phyloP scores from a whole-genome alignment of 2,888 invertebrate genomes.

The Crocallis elinguaria region DNA sequence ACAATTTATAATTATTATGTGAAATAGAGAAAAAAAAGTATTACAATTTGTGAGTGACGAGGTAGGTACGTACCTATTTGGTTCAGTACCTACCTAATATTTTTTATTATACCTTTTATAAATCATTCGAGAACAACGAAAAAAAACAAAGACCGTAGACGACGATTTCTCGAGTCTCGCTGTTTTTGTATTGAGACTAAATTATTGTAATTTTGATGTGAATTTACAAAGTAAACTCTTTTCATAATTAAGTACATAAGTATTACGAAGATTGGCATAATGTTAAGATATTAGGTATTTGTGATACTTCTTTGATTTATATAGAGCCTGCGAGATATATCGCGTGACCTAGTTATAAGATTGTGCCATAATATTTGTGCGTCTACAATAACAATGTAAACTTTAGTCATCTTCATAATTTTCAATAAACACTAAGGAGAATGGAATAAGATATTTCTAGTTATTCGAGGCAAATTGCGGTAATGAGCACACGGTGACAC shows the following conservation, averaged over 20 bases:
- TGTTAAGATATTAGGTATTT: slow-evolving; percentile 8
- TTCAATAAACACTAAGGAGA: neutral
- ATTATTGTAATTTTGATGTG: neutral
- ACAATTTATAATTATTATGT: neutral
- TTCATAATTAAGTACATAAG: no score
- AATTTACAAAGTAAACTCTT: neutral
- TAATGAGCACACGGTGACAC: no score
- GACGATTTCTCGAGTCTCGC: no score
- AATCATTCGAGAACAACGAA: no score
- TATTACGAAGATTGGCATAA: neutral
- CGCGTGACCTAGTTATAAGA: slow-evolving; percentile 25
- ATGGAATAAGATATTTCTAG: neutral
- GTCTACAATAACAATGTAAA: slow-evolving; percentile 18
- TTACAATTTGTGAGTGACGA: neutral
- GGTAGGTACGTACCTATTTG: no score
- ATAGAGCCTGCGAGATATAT: slow-evolving; percentile 2
- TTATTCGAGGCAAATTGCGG: neutral
- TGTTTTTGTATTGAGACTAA: no score
- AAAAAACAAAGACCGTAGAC: no score
- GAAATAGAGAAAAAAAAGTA: neutral
- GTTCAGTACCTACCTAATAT: no score
- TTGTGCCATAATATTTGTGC: slow-evolving; percentile 32
- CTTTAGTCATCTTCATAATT: slow-evolving; percentile 10
- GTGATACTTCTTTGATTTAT: slow-evolving; percentile 9
- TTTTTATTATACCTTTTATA: no score